Conservation (phyloP, 1,140 invertebrate genomes). For the Oppia nitens region DNA sequence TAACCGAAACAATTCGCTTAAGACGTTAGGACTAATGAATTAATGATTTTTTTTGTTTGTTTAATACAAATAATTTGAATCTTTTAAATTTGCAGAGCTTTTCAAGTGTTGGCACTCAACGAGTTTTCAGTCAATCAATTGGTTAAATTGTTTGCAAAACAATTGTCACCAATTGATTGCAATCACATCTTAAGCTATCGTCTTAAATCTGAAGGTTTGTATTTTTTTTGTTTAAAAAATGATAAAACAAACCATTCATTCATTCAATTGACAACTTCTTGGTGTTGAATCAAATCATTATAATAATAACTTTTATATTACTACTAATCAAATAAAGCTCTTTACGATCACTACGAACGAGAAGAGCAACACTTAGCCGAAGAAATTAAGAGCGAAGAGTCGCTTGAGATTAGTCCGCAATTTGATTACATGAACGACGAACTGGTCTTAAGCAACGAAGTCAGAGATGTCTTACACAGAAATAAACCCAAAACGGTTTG, state of each 20-base stretch:
- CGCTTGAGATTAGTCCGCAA: constrained; percentile 45
- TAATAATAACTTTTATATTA: background rate
- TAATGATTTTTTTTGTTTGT: too few species aligned
- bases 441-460: constrained; percentile 28
- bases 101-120: background rate
- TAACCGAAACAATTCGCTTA: too few species aligned
- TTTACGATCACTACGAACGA: constrained; percentile 40
- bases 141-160: background rate
- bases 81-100: background rate
- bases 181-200: background rate
- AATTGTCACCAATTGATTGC: background rate
- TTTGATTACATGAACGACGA: constrained; percentile 57
- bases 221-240: background rate
- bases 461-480: constrained; percentile 42
- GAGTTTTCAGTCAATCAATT: background rate
- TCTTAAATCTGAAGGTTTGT: constrained; percentile 45
- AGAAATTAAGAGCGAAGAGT: constrained; percentile 48
- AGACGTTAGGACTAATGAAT: too few species aligned
- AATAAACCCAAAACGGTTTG: constrained; percentile 52
- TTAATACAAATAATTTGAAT: background rate
- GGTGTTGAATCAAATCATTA: too few species aligned
- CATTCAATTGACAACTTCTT: background rate
- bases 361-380: constrained; percentile 45
- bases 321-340: constrained; percentile 33
- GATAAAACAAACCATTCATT: background rate